Evolutionary conservation across 1,140 invertebrate genomes (phyloP), one percentile per base, ranked within the genome.

Genomic region (Zaprionus nigranus): DNA sequence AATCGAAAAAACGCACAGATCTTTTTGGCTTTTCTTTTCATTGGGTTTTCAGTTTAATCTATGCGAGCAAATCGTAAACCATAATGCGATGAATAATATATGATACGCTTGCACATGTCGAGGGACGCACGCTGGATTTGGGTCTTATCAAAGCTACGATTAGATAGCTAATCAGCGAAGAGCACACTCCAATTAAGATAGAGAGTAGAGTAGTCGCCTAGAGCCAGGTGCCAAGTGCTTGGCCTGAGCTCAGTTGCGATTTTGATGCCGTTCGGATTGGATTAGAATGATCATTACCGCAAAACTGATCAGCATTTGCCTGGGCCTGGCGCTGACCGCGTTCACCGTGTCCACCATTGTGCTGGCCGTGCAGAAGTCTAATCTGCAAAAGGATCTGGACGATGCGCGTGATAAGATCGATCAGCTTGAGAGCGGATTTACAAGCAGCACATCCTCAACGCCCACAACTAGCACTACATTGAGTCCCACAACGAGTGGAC

Each of bases 281-380:
- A 88, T 87, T 81, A 83, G n/a, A 17, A 92, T 92, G 91, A 85
- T 92, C 43, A 78, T 92, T 30, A 92, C 88, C 13, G 80, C 88
- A 2, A 92, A 92, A 56, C 40, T 92, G 70, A 77, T 92, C 9
- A 70, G 85, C 26, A 92, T 92, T 46, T 72, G 66, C 6, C 67
- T 92, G 58, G 59, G 90, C 51, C 71, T 92, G 28, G 83, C 91
- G 7, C 69, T 91, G 11, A 92, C 91, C 0, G 91, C 93, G 26
- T 93, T 94, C 49, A 90, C 93, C 28, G 78, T 94, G 2, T 93
- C 93, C 0, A 93, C 93, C 9, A 91, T 93, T 36, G 93, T 92
- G 20, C 69, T 93, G 61, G 92, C 92, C 5, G 92, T 93, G 13
- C 90, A 93, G 57, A 92, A 92, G 65, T 15, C 79, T 3, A 75